Base-by-base conservation (phyloP, 2,888 invertebrate genomes). In the Drosophila merina region DNA sequence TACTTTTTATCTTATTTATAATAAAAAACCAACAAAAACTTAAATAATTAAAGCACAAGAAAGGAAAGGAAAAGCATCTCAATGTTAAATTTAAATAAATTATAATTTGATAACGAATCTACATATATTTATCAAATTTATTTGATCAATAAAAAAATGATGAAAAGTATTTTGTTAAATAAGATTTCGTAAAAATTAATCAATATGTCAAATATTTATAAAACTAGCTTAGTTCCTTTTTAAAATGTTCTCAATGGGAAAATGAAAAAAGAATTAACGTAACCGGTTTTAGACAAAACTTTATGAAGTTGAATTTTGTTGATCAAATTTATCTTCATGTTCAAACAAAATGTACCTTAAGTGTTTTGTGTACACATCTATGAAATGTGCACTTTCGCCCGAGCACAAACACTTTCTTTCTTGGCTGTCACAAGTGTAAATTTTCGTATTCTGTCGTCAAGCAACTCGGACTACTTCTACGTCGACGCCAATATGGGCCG, bases 381-480 rank as follows among this genome's bases (percentile, higher is more conserved):
- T 30, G 47, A 26, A 36, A 30, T 45, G 38, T 55, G 31, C 38
- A 40, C 47, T 48, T 60, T 58, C 57, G 58, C 47, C 48, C 48
- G 40, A 42, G 14, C 42, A 14, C 26, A n/a, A 45, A 40, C 58
- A 60, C 57, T 60, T 59, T 57, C 45, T 25, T 26, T 47, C 47
- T 25, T 20, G 38, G 58, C 58, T 62, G 60, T 58, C 60, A 59
- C 42, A 62, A 42, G 49, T 28, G 3, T 28, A 5, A 3, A 28
- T 5, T 28, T 6, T 58, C 26, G 5, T 26, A 50, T 63, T 63
- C 63, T 64, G 63, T 64, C 38, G 63, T 62, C 60, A 62, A 49
- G 60, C 60, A 57, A 20, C 8, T 20, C 14, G 14, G 40, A 7
- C 7, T n/a, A 42, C 40, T 20, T 20, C 7, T 9, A 20, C 25